Conservation (phyloP, 2,888 invertebrate genomes). For the Baccha elongata region DNA sequence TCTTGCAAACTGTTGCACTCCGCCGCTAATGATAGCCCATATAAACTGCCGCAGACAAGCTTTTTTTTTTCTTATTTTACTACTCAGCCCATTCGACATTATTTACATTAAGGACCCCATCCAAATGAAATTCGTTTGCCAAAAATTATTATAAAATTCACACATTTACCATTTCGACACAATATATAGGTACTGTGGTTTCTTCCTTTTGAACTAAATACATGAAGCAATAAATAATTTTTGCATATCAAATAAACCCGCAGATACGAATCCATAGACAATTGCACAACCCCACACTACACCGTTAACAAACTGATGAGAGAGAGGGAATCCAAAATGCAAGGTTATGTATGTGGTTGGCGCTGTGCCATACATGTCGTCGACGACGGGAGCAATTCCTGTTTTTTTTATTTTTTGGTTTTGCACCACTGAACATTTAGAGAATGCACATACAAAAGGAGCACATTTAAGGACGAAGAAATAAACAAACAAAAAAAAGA, state of each 20-base stretch:
- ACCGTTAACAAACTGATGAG: slow-evolving; percentile 4
- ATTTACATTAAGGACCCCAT: too few species aligned
- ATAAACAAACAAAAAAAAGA: slow-evolving; percentile 17
- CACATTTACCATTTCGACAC: not conserved
- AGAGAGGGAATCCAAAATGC: slow-evolving; percentile 30
- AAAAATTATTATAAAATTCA: not conserved
- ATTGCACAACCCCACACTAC: slow-evolving; percentile 20
- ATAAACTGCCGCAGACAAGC: not conserved
- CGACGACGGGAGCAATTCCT: slow-evolving; percentile 24
- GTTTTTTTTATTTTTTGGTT: slow-evolving; percentile 14
- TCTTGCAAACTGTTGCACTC: not conserved
- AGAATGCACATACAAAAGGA: slow-evolving; percentile 46
- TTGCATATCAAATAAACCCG: slow-evolving; percentile 55
- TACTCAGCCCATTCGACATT: too few species aligned
- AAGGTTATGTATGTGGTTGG: slow-evolving; percentile 67
- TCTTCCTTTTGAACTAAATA: slow-evolving; percentile 55
- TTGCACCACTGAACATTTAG: slow-evolving; percentile 36
- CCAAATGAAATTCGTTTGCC: not conserved
- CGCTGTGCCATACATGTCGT: slow-evolving; percentile 54
- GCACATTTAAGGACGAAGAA: slow-evolving; percentile 18
- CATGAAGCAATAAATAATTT: slow-evolving; percentile 66
- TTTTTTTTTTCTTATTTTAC: too few species aligned
- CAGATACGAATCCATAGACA: slow-evolving; percentile 47
- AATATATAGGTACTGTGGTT: slow-evolving; percentile 44
- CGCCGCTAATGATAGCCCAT: not conserved